These are phyloP conservation scores for Campoletis raptor DNA, from an alignment of 2,888 invertebrate genomes.

Conservation along the genomic window DNA sequence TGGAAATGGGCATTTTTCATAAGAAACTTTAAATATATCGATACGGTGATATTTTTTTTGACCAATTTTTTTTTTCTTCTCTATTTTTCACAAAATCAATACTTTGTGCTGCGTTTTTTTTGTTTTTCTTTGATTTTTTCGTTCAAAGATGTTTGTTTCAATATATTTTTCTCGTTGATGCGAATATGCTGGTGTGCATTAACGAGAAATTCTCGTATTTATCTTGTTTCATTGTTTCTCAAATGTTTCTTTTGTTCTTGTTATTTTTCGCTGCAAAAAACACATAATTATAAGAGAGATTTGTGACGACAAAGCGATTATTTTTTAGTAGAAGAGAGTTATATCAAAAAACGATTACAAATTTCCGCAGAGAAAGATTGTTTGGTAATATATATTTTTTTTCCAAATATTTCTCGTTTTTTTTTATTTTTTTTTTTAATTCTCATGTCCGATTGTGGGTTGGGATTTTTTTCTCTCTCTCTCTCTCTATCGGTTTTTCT, in stretches of 20 bases:
- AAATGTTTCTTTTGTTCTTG: constrained; percentile 17
- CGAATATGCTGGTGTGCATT: constrained; percentile 43
- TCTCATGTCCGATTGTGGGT: constrained; percentile 21
- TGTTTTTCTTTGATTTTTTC: neutral
- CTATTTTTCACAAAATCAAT: constrained; percentile 40
- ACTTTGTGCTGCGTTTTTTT: constrained; percentile 17
- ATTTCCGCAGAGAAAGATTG: constrained; percentile 72
- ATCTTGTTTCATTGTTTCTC: constrained; percentile 16
- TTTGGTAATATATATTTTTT: constrained; percentile 11
- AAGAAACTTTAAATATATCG: constrained; percentile 46
- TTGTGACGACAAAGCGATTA: constrained; percentile 70
- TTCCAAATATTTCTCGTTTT: neutral
- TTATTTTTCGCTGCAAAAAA: constrained; percentile 72
- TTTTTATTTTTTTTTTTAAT: constrained; percentile 5
- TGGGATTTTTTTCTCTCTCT: constrained; percentile 20
- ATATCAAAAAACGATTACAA: constrained; percentile 80
- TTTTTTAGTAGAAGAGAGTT: constrained; percentile 77
- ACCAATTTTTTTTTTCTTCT: constrained; percentile 33
- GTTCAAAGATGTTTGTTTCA: neutral
- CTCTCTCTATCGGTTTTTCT: constrained; percentile 1
- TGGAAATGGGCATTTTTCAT: constrained; percentile 12
- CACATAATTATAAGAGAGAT: constrained; percentile 73
- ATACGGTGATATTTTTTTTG: constrained; percentile 36
- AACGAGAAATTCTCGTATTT: constrained; percentile 37
- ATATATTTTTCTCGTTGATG: constrained; percentile 19